Conservation (phyloP, 2,113 vertebrate genomes). For the Aplodontia rufa region DNA sequence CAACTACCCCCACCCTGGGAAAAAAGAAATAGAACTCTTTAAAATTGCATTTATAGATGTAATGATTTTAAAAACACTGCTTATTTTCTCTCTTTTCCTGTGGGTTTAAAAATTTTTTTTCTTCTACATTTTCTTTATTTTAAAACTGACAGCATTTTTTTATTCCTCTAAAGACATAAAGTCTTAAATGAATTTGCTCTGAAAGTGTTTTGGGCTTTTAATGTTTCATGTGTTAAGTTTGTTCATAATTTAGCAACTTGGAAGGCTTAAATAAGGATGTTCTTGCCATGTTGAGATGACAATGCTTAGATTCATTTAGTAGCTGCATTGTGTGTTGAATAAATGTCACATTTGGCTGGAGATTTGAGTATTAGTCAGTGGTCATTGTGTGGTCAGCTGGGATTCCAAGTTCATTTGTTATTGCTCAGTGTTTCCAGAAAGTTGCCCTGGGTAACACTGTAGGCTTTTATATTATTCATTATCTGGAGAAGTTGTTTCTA, state of each 20-base stretch:
- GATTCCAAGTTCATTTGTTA: conserved; percentile 59
- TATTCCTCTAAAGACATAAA: not conserved
- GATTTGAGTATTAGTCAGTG: conserved; percentile 51
- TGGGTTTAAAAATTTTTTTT: conserved; percentile 26
- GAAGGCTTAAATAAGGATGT: not conserved
- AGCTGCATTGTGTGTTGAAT: conserved; percentile 74
- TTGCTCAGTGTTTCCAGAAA: conserved; percentile 53
- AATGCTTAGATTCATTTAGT: conserved; percentile 66
- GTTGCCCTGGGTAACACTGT: not conserved
- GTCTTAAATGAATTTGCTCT: conserved; percentile 30
- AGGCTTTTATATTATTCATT: conserved; percentile 22
- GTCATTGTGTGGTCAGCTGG: conserved; percentile 56
- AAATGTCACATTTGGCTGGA: conserved; percentile 46
- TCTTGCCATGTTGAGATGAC: conserved; percentile 36
- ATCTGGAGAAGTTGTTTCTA: conserved; percentile 15
- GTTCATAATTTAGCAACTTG: conserved; percentile 12
- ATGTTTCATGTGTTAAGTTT: not conserved
- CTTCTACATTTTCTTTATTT: conserved; percentile 25
- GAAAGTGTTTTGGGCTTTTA: not conserved
- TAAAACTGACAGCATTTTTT: conserved; percentile 3
- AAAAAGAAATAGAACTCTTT: not conserved
- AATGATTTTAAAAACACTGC: conserved; percentile 13
- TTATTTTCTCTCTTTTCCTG: not conserved
- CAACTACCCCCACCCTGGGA: too few relatives aligned
- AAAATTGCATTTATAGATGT: conserved; percentile 42